Percentiles rank a stretch among this genome's conserved stretches.
phyloP scores from a whole-genome alignment of 2,113 vertebrate genomes.

The Upupa epops region DNA sequence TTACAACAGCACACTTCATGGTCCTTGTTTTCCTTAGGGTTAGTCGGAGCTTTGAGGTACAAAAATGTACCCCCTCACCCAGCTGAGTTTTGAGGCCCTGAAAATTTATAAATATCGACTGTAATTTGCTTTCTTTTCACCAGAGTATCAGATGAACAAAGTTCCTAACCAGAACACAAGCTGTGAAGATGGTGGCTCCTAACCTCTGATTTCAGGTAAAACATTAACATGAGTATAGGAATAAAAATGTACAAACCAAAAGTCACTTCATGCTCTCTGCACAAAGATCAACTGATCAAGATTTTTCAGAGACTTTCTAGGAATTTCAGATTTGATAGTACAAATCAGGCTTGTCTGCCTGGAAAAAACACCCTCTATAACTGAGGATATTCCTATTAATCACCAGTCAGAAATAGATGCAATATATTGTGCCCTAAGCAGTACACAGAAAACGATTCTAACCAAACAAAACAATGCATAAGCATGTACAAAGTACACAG shows the following conservation, averaged over 20 bases:
- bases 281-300: background rate
- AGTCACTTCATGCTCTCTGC: background rate
- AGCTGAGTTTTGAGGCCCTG: background rate
- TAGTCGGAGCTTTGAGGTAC: background rate
- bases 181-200: background rate
- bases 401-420: background rate
- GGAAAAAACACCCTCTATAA: background rate
- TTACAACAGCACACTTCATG: background rate
- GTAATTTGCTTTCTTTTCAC: background rate
- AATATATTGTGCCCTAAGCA: background rate
- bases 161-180: background rate
- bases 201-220: background rate
- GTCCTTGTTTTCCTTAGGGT: background rate
- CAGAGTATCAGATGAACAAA: background rate
- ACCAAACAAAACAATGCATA: background rate
- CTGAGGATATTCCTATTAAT: background rate
- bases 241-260: background rate
- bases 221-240: background rate
- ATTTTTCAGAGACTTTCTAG: background rate
- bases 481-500: background rate
- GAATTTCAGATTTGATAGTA: background rate
- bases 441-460: background rate
- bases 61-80: background rate
- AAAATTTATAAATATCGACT: background rate
- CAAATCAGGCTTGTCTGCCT: background rate